Evolutionary conservation across 2,888 invertebrate species (phyloP), one percentile per base, ranked within the genome.

Genomic region (Hypomecis punctinalis): DNA sequence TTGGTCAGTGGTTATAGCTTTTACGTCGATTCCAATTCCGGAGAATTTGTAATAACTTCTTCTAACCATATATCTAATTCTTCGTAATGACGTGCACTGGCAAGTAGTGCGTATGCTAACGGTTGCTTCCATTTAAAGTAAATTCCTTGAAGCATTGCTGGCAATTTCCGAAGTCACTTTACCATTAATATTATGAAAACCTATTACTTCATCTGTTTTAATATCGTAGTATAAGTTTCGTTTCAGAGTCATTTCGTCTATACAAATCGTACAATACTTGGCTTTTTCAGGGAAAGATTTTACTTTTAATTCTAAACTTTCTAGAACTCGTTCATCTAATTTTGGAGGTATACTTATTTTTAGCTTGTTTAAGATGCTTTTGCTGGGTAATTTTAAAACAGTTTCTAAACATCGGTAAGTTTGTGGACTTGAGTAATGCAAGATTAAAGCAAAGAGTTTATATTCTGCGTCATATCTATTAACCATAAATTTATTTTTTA

Each of bases 1-100:
- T 63, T 76, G 76, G 51, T 76, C 68, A n/a, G 75, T 71, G 9
- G 71, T 51, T 6, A 77, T 70, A 0, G 74, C 76, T 64, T 68
- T 73, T 0, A 76, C 60, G 52, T 72, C 53, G 6, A 78, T 67
- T 6, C 75, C 76, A 9, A 74, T 60, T 0, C 0, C 33, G 6
- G 43, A 68, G 52, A 77, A 69, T 63, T 74, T 10, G 36, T 9
- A 54, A 77, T 73, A 23, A 74, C 55, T 63, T 73, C 70, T 45
- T 73, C 51, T 54, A 77, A 10, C 76, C 75, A 78, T 6, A 5
- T 3, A 3, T 74, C 73, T 0, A 76, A 10, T 51, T 73, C 64
- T 5, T 55, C 62, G 45, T 68, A 71, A 61, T 72, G 69, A 37
- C 72, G 63, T 3, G 69, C 9, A 66, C 33, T 55, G 45, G 57